Conservation (phyloP, 1,140 invertebrate genomes). For the Drosophila mojavensis region DNA sequence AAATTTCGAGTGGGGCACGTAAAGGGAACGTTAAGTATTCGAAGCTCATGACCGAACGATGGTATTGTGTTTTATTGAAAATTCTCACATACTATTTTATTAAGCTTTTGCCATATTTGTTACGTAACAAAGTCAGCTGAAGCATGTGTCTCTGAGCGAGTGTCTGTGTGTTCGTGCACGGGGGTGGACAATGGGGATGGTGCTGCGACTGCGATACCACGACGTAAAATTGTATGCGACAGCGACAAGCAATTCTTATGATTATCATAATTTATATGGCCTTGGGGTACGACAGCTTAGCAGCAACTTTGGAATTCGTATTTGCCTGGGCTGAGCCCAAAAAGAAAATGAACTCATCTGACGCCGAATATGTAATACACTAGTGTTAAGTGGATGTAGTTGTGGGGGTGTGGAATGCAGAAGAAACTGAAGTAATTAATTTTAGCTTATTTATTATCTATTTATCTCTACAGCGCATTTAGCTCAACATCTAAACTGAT, state of each 20-base stretch:
- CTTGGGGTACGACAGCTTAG: constrained; percentile 52
- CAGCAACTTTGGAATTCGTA: constrained; percentile 47
- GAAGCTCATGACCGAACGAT: constrained; percentile 38
- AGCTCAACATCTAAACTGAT: too few relatives aligned
- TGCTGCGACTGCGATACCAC: constrained; percentile 10
- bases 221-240: constrained; percentile 52
- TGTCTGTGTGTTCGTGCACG: constrained; percentile 1
- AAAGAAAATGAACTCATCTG: constrained; percentile 4
- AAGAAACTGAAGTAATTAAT: too few relatives aligned
- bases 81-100: constrained; percentile 56
- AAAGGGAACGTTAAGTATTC: constrained; percentile 65
- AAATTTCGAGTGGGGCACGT: constrained; percentile 57
- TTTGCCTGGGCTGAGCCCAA: constrained; percentile 21
- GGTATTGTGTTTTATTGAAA: constrained; percentile 55
- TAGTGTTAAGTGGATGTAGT: background rate
- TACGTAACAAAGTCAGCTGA: constrained; percentile 52
- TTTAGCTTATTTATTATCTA: too few relatives aligned
- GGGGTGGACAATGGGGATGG: background rate
- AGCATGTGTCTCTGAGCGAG: background rate
- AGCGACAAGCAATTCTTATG: constrained; percentile 77
- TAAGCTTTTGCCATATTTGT: constrained; percentile 47
- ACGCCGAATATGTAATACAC: background rate
- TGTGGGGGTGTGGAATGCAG: too few relatives aligned
- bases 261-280: constrained; percentile 83
- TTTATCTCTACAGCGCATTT: too few relatives aligned